Conservation (phyloP, 2,888 invertebrate species). For the Aporophyla nigra region DNA sequence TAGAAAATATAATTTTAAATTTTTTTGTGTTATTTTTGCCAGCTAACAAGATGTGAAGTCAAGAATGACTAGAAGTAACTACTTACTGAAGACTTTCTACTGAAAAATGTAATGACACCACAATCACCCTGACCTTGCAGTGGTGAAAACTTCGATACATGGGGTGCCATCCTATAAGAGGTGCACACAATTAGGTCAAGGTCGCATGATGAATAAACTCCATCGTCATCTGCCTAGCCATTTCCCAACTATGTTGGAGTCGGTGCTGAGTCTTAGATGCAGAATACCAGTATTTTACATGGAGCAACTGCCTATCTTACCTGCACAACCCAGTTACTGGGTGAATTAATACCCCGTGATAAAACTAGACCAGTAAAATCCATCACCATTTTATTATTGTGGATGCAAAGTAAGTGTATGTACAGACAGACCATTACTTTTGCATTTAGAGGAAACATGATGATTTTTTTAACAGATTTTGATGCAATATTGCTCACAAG, state of each 20-base stretch:
- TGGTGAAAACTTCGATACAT: conserved; percentile 14
- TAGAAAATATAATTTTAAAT: too few species aligned
- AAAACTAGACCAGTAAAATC: background rate
- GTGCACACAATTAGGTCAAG: conserved; percentile 5
- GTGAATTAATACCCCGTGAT: background rate
- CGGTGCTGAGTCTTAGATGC: background rate
- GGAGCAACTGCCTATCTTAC: background rate
- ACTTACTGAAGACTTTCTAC: conserved; percentile 30
- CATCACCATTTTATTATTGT: background rate
- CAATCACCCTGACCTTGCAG: conserved; percentile 5
- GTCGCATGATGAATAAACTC: background rate
- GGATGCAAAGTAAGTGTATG: background rate
- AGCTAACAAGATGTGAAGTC: background rate
- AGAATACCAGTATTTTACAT: background rate
- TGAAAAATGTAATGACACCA: background rate
- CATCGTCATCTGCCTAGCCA: background rate
- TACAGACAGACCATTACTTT: too few species aligned
- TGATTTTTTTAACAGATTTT: background rate
- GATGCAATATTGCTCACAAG: background rate
- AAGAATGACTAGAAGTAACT: background rate
- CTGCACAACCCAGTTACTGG: background rate
- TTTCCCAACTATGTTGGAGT: background rate
- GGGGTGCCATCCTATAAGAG: conserved; percentile 30
- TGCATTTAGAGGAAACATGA: too few species aligned
- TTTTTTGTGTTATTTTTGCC: too few species aligned